Evolutionary conservation across 2,113 vertebrate genomes (phyloP), one percentile per base, ranked within the genome.

Genomic region (Oreochromis spilurus): DNA sequence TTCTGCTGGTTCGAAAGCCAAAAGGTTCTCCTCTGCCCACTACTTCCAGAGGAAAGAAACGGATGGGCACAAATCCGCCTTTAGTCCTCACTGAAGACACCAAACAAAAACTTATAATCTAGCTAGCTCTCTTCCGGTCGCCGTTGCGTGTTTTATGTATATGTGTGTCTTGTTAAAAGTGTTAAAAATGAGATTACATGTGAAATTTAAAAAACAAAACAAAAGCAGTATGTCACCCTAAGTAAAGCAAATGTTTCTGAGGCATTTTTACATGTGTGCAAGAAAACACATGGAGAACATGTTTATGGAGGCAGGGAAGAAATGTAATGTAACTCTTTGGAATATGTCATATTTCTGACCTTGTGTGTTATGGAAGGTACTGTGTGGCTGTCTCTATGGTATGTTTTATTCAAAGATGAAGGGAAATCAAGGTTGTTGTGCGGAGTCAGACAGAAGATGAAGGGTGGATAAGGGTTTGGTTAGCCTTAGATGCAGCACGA

Each of bases 121-220:
- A 91, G 92, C 95, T 94, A 94, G 95, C 94, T 94, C 94, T 93
- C 82, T 53, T 93, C 93, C 48, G 84, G 93, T 92, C 19, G 67
- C 82, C 79, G 79, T 53, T 55, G 58, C 48, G 43, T 91, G 86
- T 94, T 93, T 87, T 91, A 80, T 94, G 92, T 94, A 88, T 88
- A 87, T 95, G 91, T 91, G 88, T 95, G 90, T 93, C 54, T 87
- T 87, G 85, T 95, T 83, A 81, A 60, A 89, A 67, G 84, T 89
- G 85, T 85, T 81, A 62, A 88, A 87, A 93, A 78, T 58, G 16
- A 58, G 72, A 88, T 84, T 85, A 90, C 79, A 88, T 89, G 45
- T 77, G 45, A 77, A 77, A 26, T 52, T 77, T 50, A 83, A 53
- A 88, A 90, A 40, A 53, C 77, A 89, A 58, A 80, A 84, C 52